These are phyloP conservation scores for Apogon talboti DNA, from an alignment of 2,797 vertebrate species.

Conservation along the genomic window DNA sequence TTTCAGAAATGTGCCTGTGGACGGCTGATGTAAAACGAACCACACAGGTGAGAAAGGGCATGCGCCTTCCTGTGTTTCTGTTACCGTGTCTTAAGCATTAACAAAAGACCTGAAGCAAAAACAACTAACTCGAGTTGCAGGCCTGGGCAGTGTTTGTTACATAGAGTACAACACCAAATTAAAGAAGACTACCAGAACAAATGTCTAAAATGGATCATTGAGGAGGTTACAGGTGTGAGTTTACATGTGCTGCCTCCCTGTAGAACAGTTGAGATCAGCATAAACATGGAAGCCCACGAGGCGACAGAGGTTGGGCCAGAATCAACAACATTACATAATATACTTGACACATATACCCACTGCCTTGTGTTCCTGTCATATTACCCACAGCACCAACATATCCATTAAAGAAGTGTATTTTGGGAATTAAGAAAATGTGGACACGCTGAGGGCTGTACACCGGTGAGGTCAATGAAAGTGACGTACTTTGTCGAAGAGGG, in stretches of 20 bases:
- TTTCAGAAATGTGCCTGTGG: background rate
- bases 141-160: too few species aligned
- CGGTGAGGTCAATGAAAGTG: too few species aligned
- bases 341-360: background rate
- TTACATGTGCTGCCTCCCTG: background rate
- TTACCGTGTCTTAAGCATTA: too few species aligned
- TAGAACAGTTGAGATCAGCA: background rate
- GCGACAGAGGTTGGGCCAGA: background rate
- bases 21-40: background rate
- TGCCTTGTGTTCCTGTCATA: background rate
- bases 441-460: background rate
- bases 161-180: too few species aligned
- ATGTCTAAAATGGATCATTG: background rate
- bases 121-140: too few species aligned
- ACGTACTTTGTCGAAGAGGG: conserved; percentile 96
- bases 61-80: too few species aligned
- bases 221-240: background rate
- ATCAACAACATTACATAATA: background rate
- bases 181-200: too few species aligned
- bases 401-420: background rate
- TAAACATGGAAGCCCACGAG: background rate
- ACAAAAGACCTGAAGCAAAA: too few species aligned
- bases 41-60: background rate
- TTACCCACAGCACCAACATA: background rate
- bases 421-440: background rate